A percentile compares a stretch with the other conserved stretches of the same genome.
Evolutionary conservation across 2,797 vertebrate genomes (phyloP).

Genomic region (Syngnathus acus): DNA sequence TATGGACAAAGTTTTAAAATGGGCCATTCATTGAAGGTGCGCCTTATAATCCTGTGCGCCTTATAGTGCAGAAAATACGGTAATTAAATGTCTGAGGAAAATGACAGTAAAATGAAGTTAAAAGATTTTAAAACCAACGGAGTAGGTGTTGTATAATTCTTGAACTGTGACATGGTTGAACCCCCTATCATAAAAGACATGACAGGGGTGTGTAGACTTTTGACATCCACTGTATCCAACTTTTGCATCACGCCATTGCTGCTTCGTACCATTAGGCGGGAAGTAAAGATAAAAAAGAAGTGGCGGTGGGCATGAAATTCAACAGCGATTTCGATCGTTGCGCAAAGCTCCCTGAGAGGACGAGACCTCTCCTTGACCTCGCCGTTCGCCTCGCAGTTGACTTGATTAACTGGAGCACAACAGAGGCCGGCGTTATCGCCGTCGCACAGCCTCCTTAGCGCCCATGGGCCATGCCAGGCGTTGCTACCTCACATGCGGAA

Average conservation of each 20-base stretch:
- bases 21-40: too few relatives aligned
- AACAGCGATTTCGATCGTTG: constrained; percentile 34
- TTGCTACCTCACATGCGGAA: constrained; percentile 14
- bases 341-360: constrained; percentile 28
- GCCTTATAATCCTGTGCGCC: too few relatives aligned
- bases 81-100: too few relatives aligned
- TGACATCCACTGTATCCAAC: neutral
- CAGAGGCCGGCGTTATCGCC: constrained; percentile 52
- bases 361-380: constrained; percentile 61
- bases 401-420: constrained; percentile 61
- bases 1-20: too few relatives aligned
- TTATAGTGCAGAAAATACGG: too few relatives aligned
- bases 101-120: too few relatives aligned
- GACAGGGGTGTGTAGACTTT: too few relatives aligned
- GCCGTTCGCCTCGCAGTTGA: constrained; percentile 44
- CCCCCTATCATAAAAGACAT: too few relatives aligned
- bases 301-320: neutral
- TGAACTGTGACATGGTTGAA: too few relatives aligned
- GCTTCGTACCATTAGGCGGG: neutral
- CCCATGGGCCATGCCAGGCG: constrained; percentile 49
- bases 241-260: neutral
- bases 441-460: constrained; percentile 47
- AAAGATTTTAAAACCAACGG: too few relatives aligned
- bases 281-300: neutral
- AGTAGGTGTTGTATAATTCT: too few relatives aligned